Base-by-base conservation (phyloP, 2,888 invertebrate genomes). In the Pimpla rufipes region DNA sequence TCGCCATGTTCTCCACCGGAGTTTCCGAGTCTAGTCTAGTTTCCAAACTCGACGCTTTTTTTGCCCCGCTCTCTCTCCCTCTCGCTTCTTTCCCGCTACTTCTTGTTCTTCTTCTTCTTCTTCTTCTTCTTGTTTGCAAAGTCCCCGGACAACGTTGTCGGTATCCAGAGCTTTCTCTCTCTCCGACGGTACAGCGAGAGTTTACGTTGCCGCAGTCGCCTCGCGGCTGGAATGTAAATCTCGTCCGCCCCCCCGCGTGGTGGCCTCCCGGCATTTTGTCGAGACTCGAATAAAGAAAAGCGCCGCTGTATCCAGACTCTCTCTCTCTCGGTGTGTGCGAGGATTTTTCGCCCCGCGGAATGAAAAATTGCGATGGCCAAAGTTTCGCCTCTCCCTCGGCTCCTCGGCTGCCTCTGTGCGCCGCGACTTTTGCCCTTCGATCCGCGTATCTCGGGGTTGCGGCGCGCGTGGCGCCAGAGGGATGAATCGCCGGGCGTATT, bases 201-300 rank as follows among this genome's bases (percentile, higher is more conserved):
- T 59, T 7, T 59, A 47, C 47, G 40, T 47, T 40, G 62, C 50
- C 71, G 76, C 45, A 66, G 50, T 62, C 67, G 29, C 29, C n/a
- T n/a, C n/a, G 76, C 67, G 59, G 76, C 42, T 78, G 23, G 67
- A 83, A 85, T 85, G 83, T 85, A 83, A 83, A 73, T 77, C 73
- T 67, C 59, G 37, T 68, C 52, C 66, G 21, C 55, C 66, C 66
- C 13, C 42, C 18, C 37, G 42, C 71, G 66, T 66, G n/a, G n/a
- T 74, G 37, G 64, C 64, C 42, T 71, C 16, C 71, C 71, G 5
- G 29, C 29, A 83, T 79, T 83, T 79, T 77, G 73, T 73, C 79
- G 76, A 68, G 62, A 57, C 75, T 64, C 57, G 83, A 77, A 79
- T 73, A 77, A 79, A 83, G 83, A 79, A 79, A 73, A 62, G 62